These are phyloP conservation scores for Nemotelus nigrinus DNA, from an alignment of 2,888 invertebrate genomes.

Conservation along the genomic window DNA sequence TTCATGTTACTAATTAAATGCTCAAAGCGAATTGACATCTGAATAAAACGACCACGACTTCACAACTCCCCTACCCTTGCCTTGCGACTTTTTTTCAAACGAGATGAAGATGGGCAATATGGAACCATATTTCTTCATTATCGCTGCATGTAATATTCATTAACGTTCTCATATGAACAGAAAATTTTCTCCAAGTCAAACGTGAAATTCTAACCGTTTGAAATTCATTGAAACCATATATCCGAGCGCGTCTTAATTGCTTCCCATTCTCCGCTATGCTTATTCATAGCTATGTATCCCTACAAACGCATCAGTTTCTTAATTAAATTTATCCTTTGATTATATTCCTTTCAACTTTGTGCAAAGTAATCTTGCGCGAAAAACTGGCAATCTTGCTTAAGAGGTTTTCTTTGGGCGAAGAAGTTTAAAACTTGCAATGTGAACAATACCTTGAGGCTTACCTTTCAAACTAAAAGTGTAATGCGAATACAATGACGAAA, in stretches of 20 bases:
- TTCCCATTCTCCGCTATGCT: background rate
- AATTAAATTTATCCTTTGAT: constrained; percentile 48
- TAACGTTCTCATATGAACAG: constrained; percentile 5
- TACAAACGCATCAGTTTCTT: constrained; percentile 43
- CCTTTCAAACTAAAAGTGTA: background rate
- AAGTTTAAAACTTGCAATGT: constrained; percentile 25
- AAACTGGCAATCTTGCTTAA: constrained; percentile 35
- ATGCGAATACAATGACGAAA: background rate
- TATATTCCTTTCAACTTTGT: constrained; percentile 35
- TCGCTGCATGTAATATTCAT: constrained; percentile 9
- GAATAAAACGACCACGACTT: no score
- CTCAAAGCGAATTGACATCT: no score
- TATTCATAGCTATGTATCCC: background rate
- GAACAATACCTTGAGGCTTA: constrained; percentile 29
- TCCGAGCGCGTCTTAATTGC: constrained; percentile 3
- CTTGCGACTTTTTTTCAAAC: no score
- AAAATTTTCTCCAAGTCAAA: constrained; percentile 3
- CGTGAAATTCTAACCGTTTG: background rate
- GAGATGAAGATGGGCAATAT: no score
- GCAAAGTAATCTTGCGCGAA: constrained; percentile 38
- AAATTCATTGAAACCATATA: constrained; percentile 26
- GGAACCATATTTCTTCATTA: background rate
- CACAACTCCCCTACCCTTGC: no score
- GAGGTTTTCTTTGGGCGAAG: constrained; percentile 14
- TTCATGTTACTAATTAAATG: no score